phyloP scores from a whole-genome alignment of 2,888 invertebrate genomes.

The Andrena fulva region DNA sequence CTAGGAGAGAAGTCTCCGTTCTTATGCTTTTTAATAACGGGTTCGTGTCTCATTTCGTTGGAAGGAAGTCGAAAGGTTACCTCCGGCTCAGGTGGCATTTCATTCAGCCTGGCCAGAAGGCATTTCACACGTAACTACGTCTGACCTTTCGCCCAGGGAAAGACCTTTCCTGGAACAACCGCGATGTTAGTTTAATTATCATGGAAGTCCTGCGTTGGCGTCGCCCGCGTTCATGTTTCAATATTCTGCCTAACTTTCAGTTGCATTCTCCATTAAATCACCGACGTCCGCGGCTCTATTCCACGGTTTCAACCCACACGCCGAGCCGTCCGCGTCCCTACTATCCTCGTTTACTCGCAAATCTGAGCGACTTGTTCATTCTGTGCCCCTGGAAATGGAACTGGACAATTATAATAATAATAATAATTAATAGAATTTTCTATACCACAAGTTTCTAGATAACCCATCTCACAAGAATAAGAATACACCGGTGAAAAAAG shows the following conservation, averaged over 20 bases:
- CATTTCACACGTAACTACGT: slow-evolving; percentile 18
- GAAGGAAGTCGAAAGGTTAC: background rate
- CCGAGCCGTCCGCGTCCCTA: background rate
- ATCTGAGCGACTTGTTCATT: background rate
- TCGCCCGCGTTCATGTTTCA: slow-evolving; percentile 4
- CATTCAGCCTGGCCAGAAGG: slow-evolving; percentile 12
- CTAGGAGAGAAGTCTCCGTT: no score
- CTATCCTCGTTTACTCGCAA: background rate
- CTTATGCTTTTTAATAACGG: no score
- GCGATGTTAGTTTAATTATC: slow-evolving; percentile 64
- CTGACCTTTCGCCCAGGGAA: slow-evolving; percentile 60
- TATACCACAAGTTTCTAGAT: background rate
- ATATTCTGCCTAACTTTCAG: slow-evolving; percentile 27
- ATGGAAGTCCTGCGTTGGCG: slow-evolving; percentile 46
- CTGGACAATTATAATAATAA: no score
- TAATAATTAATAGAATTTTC: background rate
- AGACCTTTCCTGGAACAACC: slow-evolving; percentile 54
- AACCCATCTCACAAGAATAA: background rate
- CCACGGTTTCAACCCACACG: background rate
- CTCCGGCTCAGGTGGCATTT: slow-evolving; percentile 6
- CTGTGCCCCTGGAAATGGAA: background rate
- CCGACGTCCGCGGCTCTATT: background rate
- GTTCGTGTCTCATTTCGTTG: no score
- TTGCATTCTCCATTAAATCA: background rate
- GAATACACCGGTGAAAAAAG: background rate